phyloP scores from a whole-genome alignment of 2,113 vertebrate species.

The Romanogobio albipinnatus region DNA sequence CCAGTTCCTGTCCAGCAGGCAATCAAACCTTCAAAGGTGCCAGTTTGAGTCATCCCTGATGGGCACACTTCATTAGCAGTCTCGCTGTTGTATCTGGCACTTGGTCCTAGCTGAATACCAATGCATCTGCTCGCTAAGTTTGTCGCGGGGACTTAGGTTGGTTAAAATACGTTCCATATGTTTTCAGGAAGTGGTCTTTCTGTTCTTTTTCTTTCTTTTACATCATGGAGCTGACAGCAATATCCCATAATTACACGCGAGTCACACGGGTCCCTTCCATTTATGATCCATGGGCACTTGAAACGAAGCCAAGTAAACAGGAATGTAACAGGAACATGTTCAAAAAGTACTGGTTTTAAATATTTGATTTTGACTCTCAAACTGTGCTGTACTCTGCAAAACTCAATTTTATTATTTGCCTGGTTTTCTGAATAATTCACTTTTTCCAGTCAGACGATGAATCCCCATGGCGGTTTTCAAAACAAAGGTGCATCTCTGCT shows the following conservation, averaged over 20 bases:
- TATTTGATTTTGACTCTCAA: constrained; percentile 22
- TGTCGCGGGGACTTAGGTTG: neutral
- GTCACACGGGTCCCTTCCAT: neutral
- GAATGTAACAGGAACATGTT: constrained; percentile 14
- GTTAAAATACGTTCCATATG: neutral
- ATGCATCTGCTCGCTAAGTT: constrained; percentile 35
- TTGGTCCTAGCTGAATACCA: constrained; percentile 18
- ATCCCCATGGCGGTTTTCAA: constrained; percentile 36
- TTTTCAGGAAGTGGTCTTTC: neutral
- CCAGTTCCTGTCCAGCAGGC: constrained; percentile 38
- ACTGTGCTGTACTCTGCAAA: neutral
- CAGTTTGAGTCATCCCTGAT: constrained; percentile 59
- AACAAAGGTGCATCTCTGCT: constrained; percentile 45
- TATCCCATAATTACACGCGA: neutral
- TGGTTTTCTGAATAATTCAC: constrained; percentile 42
- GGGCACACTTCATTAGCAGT: constrained; percentile 62
- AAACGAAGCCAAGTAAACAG: constrained; percentile 31
- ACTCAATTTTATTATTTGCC: constrained; percentile 16
- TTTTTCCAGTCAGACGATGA: constrained; percentile 25
- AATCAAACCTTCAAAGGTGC: constrained; percentile 51
- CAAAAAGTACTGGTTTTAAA: constrained; percentile 25
- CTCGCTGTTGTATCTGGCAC: constrained; percentile 58
- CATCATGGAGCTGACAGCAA: neutral
- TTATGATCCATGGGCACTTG: neutral
- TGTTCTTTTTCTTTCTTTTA: neutral